phyloP scores from a whole-genome alignment of 2,797 vertebrate species.

The Pipistrellus pipistrellus region DNA sequence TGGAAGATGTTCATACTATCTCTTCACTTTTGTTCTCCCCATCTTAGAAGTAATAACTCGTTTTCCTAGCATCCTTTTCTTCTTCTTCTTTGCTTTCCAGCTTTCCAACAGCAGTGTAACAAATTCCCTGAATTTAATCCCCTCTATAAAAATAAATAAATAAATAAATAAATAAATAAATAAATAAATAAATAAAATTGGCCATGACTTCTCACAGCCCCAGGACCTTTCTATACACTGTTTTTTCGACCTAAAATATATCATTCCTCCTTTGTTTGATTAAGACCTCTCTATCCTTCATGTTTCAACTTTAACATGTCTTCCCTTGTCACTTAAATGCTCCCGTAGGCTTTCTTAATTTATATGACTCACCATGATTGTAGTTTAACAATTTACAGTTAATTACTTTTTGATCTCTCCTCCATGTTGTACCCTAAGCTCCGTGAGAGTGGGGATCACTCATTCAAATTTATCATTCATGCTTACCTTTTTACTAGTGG shows the following conservation, averaged over 20 bases:
- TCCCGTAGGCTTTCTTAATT: neutral
- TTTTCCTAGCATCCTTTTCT: neutral
- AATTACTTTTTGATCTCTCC: neutral
- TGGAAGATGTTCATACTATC: neutral
- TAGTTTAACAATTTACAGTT: neutral
- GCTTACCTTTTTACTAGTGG: neutral
- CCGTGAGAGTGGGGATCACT: neutral
- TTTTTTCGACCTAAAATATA: neutral
- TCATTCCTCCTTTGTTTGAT: neutral
- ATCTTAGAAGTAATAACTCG: neutral
- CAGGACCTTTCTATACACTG: neutral
- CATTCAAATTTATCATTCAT: neutral
- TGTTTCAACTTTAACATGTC: neutral
- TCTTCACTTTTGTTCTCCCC: neutral
- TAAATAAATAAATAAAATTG: no score
- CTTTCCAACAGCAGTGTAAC: neutral
- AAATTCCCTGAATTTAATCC: conserved; percentile 43
- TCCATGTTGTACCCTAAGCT: neutral
- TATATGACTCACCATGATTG: neutral
- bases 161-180: neutral
- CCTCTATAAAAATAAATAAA: conserved; percentile 1
- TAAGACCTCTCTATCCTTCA: neutral
- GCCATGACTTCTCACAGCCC: neutral
- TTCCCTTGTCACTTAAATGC: neutral
- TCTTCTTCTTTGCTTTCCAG: neutral